A percentile compares a stretch with the other conserved stretches of the same genome.
These are phyloP conservation scores for Psittacula derbiana DNA, from an alignment of 2,797 vertebrate genomes.

Conservation along the genomic window DNA sequence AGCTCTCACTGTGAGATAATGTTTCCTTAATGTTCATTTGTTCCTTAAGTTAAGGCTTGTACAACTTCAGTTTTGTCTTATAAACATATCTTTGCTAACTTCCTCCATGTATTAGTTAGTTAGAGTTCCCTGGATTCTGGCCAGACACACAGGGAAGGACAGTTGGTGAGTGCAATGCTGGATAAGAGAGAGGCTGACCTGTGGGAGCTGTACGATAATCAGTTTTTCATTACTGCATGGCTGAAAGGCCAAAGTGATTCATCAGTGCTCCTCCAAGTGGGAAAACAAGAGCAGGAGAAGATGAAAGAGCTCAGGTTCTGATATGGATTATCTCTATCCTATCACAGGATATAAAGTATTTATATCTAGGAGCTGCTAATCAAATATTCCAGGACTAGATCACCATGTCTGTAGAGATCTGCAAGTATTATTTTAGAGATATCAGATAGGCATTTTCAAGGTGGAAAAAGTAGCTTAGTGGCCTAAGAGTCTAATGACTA, in stretches of 20 bases:
- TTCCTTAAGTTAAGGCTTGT: not conserved
- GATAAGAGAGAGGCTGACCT: not conserved
- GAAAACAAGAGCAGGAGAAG: not conserved
- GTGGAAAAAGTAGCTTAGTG: not conserved
- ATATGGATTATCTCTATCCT: not conserved
- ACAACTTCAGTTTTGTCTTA: not conserved
- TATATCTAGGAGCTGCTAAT: not conserved
- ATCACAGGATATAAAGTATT: not conserved
- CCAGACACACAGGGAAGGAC: not conserved
- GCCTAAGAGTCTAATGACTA: not conserved
- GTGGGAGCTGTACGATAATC: not conserved
- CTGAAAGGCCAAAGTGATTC: constrained; percentile 15
- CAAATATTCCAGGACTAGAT: not conserved
- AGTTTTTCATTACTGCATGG: not conserved
- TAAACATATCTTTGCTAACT: not conserved
- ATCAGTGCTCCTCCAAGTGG: not conserved
- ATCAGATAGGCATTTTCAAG: not conserved
- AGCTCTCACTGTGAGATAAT: not conserved
- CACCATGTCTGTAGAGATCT: not conserved
- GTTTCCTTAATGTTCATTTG: not conserved
- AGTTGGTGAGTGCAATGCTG: not conserved
- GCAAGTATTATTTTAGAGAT: not conserved
- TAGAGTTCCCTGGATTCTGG: not conserved
- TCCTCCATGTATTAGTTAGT: not conserved
- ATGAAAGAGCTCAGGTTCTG: not conserved